Evolutionary conservation across 1,140 invertebrate species (phyloP).

Genomic region (Zaprionus gabonicus): DNA sequence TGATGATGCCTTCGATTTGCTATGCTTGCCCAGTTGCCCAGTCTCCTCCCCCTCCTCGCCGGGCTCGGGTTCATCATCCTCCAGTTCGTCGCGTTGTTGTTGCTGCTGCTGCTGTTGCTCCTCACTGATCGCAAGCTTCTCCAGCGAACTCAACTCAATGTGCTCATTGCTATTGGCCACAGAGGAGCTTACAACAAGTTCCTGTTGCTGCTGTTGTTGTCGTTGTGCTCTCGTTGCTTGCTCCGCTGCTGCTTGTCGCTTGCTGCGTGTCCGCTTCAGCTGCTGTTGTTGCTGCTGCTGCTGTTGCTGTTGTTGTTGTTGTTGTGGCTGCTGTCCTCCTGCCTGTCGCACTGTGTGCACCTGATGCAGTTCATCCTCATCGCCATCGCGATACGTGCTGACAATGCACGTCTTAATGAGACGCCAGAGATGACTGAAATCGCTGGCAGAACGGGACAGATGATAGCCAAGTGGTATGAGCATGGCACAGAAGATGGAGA

Average conservation of each 20-base stretch:
- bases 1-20: slow-evolving; percentile 77
- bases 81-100: neutral
- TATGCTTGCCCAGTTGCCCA: slow-evolving; percentile 46
- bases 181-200: slow-evolving; percentile 25
- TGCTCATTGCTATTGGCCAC: slow-evolving; percentile 58
- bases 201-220: neutral
- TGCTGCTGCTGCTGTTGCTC: slow-evolving; percentile 27
- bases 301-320: slow-evolving; percentile 25
- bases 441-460: slow-evolving; percentile 95
- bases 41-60: slow-evolving; percentile 33
- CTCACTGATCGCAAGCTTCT: slow-evolving; percentile 45
- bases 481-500: slow-evolving; percentile 97
- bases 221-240: slow-evolving; percentile 48
- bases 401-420: slow-evolving; percentile 88
- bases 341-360: slow-evolving; percentile 23
- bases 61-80: slow-evolving; percentile 25
- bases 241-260: slow-evolving; percentile 53
- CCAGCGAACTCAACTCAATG: slow-evolving; percentile 73
- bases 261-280: neutral
- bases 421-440: slow-evolving; percentile 95
- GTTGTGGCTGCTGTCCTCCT: neutral
- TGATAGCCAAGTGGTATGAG: slow-evolving; percentile 96
- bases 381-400: slow-evolving; percentile 81
- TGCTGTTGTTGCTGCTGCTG: slow-evolving; percentile 25
- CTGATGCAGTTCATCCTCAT: slow-evolving; percentile 77